Base-by-base conservation (phyloP, 2,888 invertebrate species). In the Aleiodes leptofemur region DNA sequence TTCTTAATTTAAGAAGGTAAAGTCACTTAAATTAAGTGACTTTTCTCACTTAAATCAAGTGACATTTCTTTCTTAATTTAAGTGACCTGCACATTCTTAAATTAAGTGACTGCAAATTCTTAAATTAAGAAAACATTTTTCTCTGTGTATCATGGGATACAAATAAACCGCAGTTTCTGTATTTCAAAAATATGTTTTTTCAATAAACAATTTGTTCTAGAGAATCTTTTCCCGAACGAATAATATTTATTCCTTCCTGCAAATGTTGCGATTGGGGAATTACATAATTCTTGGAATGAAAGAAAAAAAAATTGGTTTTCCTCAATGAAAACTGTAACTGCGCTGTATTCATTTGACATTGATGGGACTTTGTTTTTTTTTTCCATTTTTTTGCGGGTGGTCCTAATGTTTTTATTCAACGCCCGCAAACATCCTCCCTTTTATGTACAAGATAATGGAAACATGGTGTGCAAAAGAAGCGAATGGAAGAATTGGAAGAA, bases 391-490 rank as follows among this genome's bases (percentile, higher is more conserved):
- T 43, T 9, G 7, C 43, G 43, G 43, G 43, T 43, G 43, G 43
- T 43, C 43, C 9, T 43, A 34, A 53, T 53, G 4, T 53, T 53
- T 16, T 16, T 53, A 16, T 53, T 16, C 53, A 16, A 53, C 53
- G 53, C 53, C 53, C 53, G 53, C 53, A 9, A 53, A 53, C 53
- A 53, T 53, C 53, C 53, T 53, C 53, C 14, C 14, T 53, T 43
- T 53, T 16, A 53, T 53, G 53, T 53, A 53, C 6, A 16, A 53
- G 14, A 53, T 16, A 14, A 53, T 16, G 9, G 14, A 53, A 53
- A 53, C 16, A 53, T 16, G 16, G 16, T 14, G 16, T 14, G 14
- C 38, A 64, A 16, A 43, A 34, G 13, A 38, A 14, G 14, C 11
- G n/a, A 29, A 31, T 56, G 23, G 6, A 38, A 61, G 43, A 61